Evolutionary conservation across 2,888 invertebrate genomes (phyloP).

Genomic region (Colletes collaris): DNA sequence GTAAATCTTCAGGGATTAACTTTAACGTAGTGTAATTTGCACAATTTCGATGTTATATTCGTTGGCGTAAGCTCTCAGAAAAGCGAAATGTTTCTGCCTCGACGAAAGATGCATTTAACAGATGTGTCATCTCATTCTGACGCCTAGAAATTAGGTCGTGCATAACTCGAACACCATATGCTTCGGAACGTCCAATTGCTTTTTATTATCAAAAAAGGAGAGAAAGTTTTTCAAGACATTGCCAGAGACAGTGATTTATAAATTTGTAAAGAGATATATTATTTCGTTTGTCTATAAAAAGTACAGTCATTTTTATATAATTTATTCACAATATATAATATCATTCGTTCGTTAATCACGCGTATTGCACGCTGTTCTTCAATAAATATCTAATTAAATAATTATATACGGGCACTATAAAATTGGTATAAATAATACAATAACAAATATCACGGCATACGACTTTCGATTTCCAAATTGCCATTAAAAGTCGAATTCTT

Average conservation of each 20-base stretch:
- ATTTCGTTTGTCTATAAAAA: conserved; percentile 32
- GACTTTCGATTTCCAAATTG: conserved; percentile 7
- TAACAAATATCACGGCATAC: conserved; percentile 40
- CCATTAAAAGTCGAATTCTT: neutral
- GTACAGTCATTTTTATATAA: conserved; percentile 26
- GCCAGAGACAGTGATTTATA: neutral
- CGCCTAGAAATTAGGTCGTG: conserved; percentile 66
- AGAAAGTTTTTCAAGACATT: neutral
- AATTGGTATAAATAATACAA: conserved; percentile 39
- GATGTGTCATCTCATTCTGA: conserved; percentile 66
- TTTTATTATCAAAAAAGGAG: neutral
- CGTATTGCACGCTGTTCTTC: conserved; percentile 61
- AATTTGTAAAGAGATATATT: conserved; percentile 48
- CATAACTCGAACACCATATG: conserved; percentile 60
- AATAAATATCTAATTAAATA: conserved; percentile 53
- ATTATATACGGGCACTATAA: conserved; percentile 17
- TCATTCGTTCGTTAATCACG: conserved; percentile 42
- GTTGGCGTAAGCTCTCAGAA: neutral
- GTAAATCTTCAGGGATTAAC: too few relatives aligned
- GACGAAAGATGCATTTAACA: conserved; percentile 47
- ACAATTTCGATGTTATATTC: neutral
- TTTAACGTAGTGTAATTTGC: neutral
- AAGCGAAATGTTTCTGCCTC: conserved; percentile 22
- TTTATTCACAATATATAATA: conserved; percentile 45
- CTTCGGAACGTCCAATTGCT: conserved; percentile 15